phyloP scores from a whole-genome alignment of 2,888 invertebrate genomes.

The Steromphala cineraria region DNA sequence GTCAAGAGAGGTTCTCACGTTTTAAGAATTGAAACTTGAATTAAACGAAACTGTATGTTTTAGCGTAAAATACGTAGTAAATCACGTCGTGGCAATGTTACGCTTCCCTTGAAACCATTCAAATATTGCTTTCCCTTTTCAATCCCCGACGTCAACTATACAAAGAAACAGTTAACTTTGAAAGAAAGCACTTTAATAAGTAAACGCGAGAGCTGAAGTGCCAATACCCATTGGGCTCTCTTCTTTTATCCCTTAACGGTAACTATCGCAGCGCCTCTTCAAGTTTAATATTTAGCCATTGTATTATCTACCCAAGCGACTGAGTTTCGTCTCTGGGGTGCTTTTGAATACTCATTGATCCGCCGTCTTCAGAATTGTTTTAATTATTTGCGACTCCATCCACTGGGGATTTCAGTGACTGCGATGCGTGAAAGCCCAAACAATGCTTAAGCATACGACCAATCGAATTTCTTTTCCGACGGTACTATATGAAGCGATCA shows the following conservation, averaged over 20 bases:
- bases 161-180: not conserved
- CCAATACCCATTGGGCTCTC: not conserved
- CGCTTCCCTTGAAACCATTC: too few relatives aligned
- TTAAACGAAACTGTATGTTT: not conserved
- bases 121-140: too few relatives aligned
- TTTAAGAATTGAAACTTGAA: not conserved
- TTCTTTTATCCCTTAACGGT: not conserved
- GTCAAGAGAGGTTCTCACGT: slow-evolving; percentile 2
- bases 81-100: not conserved
- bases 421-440: not conserved
- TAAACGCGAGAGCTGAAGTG: not conserved
- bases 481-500: not conserved
- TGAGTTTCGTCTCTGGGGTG: not conserved
- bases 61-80: not conserved
- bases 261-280: not conserved
- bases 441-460: slow-evolving; percentile 11
- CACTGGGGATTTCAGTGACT: not conserved
- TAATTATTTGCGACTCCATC: slow-evolving; percentile 4
- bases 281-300: slow-evolving; percentile 3
- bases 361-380: slow-evolving; percentile 9
- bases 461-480: not conserved
- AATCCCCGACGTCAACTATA: not conserved
- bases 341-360: slow-evolving; percentile 1
- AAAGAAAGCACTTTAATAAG: not conserved
- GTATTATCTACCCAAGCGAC: not conserved